phyloP scores from a whole-genome alignment of 2,113 vertebrate species.

The Plotosus lineatus region DNA sequence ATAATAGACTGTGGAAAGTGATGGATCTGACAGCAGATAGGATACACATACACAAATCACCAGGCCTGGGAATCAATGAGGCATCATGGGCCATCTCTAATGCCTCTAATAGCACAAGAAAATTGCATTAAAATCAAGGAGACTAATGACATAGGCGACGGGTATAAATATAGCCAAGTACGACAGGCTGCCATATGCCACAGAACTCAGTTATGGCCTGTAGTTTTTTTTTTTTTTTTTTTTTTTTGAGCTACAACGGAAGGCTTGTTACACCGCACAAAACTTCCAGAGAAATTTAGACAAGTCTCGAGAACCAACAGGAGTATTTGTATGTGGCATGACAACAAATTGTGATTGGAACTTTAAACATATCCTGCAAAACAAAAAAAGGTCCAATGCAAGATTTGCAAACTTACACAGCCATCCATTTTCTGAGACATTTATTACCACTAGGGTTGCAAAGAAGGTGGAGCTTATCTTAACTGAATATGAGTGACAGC shows the following conservation, averaged over 20 bases:
- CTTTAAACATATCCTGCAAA: background rate
- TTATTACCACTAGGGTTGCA: too few relatives aligned
- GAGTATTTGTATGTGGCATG: background rate
- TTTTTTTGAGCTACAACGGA: background rate
- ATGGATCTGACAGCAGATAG: slow-evolving; percentile 40
- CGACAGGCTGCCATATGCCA: slow-evolving; percentile 23
- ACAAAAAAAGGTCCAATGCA: background rate
- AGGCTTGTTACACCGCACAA: background rate
- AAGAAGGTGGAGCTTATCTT: too few relatives aligned
- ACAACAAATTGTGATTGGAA: background rate
- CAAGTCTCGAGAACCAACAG: background rate
- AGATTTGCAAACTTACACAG: background rate
- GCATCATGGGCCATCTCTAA: slow-evolving; percentile 42
- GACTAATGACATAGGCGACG: slow-evolving; percentile 46
- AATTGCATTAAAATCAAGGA: slow-evolving; percentile 48
- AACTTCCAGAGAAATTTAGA: background rate
- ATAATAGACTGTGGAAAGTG: slow-evolving; percentile 50
- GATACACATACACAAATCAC: slow-evolving; percentile 2
- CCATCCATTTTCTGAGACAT: background rate
- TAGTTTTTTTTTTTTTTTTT: background rate
- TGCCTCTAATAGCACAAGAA: slow-evolving; percentile 40
- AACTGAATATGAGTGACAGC: too few relatives aligned
- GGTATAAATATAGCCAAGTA: slow-evolving; percentile 29
- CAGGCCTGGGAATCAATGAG: slow-evolving; percentile 51
- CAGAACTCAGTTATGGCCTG: slow-evolving; percentile 40